These are phyloP conservation scores for Leucophenga maculata DNA, from an alignment of 2,888 invertebrate species.

Conservation along the genomic window DNA sequence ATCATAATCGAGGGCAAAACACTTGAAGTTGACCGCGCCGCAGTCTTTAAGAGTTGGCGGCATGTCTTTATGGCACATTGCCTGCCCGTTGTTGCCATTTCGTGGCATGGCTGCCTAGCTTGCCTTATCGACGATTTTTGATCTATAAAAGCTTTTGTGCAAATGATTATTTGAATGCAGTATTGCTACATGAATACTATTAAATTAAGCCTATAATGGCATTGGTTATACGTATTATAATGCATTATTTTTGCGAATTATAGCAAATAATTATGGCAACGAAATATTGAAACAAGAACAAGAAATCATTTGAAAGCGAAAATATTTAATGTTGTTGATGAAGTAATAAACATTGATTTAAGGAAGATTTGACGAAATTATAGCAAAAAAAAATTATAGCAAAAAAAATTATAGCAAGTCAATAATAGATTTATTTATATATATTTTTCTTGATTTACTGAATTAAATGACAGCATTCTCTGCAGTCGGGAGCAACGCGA, in stretches of 20 bases:
- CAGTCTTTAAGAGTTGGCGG: neutral
- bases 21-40: conserved; percentile 33
- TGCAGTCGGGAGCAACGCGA: too few species aligned
- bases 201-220: conserved; percentile 8
- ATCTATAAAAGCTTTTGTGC: conserved; percentile 21
- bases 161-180: conserved; percentile 17
- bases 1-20: conserved; percentile 39
- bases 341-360: too few species aligned
- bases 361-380: neutral
- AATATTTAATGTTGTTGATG: neutral
- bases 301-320: neutral
- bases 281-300: neutral
- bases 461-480: too few species aligned
- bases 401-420: neutral
- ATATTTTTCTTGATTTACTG: neutral
- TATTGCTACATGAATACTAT: neutral
- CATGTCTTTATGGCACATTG: conserved; percentile 3
- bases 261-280: neutral
- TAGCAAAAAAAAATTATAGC: too few species aligned
- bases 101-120: too few species aligned
- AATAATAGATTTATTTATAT: neutral
- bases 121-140: conserved; percentile 7
- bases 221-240: neutral
- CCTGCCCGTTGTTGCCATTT: too few species aligned
- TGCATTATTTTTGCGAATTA: neutral